A percentile compares a stretch with the other conserved stretches of the same genome.
Evolutionary conservation across 1,140 invertebrate genomes (phyloP).

Genomic region (Andricus grossulariae): DNA sequence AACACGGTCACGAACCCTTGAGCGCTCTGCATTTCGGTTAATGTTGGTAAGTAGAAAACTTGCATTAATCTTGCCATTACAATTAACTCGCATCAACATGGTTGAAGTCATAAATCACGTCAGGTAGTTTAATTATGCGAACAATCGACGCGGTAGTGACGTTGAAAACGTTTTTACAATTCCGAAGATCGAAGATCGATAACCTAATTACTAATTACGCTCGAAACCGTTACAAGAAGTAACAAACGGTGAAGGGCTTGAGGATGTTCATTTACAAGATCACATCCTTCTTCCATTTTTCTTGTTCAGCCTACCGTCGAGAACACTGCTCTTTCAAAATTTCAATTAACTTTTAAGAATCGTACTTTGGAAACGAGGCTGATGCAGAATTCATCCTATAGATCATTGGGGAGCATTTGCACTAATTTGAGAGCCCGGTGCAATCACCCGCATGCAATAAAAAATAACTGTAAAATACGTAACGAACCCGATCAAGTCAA

Average conservation of each 20-base stretch:
- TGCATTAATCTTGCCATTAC: not conserved
- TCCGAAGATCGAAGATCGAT: slow-evolving; percentile 18
- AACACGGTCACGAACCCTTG: no score
- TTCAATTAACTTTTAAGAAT: slow-evolving; percentile 13
- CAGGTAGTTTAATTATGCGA: slow-evolving; percentile 19
- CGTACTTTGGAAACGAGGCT: not conserved
- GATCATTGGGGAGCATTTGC: slow-evolving; percentile 12
- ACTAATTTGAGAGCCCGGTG: slow-evolving; percentile 1
- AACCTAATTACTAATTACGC: slow-evolving; percentile 30
- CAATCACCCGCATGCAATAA: slow-evolving; percentile 25
- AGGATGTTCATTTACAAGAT: slow-evolving; percentile 21
- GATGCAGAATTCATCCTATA: not conserved
- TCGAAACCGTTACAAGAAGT: slow-evolving; percentile 26
- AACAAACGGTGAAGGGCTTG: slow-evolving; percentile 18
- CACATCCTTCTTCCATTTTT: slow-evolving; percentile 28
- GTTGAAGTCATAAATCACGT: slow-evolving; percentile 25
- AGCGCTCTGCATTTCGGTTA: no score
- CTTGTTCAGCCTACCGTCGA: slow-evolving; percentile 1
- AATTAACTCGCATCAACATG: not conserved
- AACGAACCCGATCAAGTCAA: not conserved
- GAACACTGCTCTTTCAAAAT: not conserved
- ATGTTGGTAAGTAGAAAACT: no score
- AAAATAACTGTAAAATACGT: slow-evolving; percentile 25
- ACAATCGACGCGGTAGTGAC: slow-evolving; percentile 15
- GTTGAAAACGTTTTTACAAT: slow-evolving; percentile 28